Base-by-base conservation (phyloP, 1,140 invertebrate genomes). In the Drosophila santomea region DNA sequence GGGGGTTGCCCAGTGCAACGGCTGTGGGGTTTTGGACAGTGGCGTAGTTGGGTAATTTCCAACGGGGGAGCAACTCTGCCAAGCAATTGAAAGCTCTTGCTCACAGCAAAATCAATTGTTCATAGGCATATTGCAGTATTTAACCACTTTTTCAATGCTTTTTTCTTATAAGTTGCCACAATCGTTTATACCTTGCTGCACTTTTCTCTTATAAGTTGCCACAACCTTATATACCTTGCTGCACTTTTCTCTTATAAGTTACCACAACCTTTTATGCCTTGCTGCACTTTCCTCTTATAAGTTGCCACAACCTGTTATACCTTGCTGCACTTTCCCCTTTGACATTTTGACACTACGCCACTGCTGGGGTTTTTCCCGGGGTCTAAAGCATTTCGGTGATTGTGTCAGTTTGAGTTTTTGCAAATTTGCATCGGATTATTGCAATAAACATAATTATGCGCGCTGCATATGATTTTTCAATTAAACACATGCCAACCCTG, bases 401-500 rank as follows among this genome's bases (percentile, higher is more conserved):
- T 78, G 74, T 78, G 76, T 78, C 84, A 71, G 84, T 89, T 88
- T 77, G 84, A 84, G 84, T 76, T 83, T 67, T 68, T 45, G 72
- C 64, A 77, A 88, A 88, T 88, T 88, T 83, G 84, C 84, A 88
- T 88, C 86, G 84, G 81, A 90, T 90, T 90, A 88, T 88, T 90
- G 86, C 86, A 90, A 90, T 90, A 90, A 90, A 90, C 86, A 90
- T 90, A 90, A 90, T 90, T 90, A 90, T 90, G 82, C 82, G 78
- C 82, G 76, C 77, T 90, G 86, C 86, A 90, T 90, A 90, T 90
- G 86, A 90, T 90, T 90, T 90, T 90, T 90, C 86, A 90, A 90
- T 90, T 86, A 90, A 90, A 90, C 86, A 88, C 84, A 82, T 86
- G 82, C 82, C 81, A 88, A 43, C 60, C 55, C 78, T 28, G 45